These are phyloP conservation scores for Drosophila rhopaloa DNA, from an alignment of 1,140 invertebrate species.

Conservation along the genomic window DNA sequence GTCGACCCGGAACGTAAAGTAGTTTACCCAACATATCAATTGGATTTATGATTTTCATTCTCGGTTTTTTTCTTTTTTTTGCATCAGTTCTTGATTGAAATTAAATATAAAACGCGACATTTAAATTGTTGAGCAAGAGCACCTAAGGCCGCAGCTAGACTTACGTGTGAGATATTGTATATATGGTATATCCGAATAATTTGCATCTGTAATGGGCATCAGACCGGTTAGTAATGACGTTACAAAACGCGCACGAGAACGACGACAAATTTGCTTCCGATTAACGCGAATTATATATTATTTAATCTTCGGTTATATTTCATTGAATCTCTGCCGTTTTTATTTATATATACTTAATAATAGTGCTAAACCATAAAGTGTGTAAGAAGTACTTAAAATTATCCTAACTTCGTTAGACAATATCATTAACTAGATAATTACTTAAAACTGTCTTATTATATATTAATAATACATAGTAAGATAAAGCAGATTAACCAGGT, in stretches of 20 bases:
- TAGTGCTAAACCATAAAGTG: not conserved
- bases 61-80: not conserved
- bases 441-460: not conserved
- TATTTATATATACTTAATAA: not conserved
- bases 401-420: not conserved
- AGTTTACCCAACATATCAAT: conserved; percentile 81
- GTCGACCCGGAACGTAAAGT: conserved; percentile 50
- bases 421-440: not conserved
- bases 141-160: conserved; percentile 73
- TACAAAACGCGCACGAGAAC: conserved; percentile 17
- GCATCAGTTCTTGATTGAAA: conserved; percentile 52
- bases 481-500: no score
- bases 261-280: conserved; percentile 26
- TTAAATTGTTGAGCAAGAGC: conserved; percentile 8
- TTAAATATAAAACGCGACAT: conserved; percentile 49
- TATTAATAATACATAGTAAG: no score
- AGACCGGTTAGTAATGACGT: conserved; percentile 55
- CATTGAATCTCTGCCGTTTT: not conserved
- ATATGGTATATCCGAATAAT: conserved; percentile 88
- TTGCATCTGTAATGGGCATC: conserved; percentile 86
- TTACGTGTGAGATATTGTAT: conserved; percentile 89
- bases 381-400: not conserved
- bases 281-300: conserved; percentile 34
- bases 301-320: conserved; percentile 1
- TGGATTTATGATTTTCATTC: conserved; percentile 63